Percentiles rank a stretch among this genome's conserved stretches.
phyloP scores from a whole-genome alignment of 2,113 vertebrate species.

The Noctilio leporinus region DNA sequence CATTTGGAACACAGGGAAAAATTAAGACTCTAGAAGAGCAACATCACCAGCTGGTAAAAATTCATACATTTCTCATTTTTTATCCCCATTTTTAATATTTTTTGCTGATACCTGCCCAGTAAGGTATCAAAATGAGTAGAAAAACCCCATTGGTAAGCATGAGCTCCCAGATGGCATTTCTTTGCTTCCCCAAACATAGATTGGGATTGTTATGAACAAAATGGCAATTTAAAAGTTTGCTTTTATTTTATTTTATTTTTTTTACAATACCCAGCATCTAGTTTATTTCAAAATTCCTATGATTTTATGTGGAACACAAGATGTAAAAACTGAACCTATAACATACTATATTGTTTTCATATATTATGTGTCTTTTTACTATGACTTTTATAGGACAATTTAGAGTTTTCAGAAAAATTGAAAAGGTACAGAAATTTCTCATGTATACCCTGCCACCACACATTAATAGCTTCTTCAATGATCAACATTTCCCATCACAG shows the following conservation, averaged over 20 bases:
- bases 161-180: background rate
- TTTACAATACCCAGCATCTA: background rate
- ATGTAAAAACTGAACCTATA: background rate
- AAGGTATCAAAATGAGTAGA: background rate
- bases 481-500: background rate
- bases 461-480: background rate
- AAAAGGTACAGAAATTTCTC: background rate
- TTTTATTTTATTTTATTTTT: background rate
- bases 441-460: background rate
- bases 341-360: background rate
- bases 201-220: background rate
- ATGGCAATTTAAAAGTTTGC: background rate
- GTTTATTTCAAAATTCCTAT: background rate
- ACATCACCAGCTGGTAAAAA: background rate
- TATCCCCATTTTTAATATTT: background rate
- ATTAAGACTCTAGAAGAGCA: background rate
- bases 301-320: background rate
- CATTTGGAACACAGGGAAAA: background rate
- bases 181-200: background rate
- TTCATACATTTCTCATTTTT: background rate
- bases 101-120: background rate
- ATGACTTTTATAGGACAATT: background rate
- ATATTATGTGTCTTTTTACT: background rate
- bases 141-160: background rate
- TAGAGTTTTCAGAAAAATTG: background rate